Conservation (phyloP, 2,797 vertebrate species). For the Todus mexicanus region DNA sequence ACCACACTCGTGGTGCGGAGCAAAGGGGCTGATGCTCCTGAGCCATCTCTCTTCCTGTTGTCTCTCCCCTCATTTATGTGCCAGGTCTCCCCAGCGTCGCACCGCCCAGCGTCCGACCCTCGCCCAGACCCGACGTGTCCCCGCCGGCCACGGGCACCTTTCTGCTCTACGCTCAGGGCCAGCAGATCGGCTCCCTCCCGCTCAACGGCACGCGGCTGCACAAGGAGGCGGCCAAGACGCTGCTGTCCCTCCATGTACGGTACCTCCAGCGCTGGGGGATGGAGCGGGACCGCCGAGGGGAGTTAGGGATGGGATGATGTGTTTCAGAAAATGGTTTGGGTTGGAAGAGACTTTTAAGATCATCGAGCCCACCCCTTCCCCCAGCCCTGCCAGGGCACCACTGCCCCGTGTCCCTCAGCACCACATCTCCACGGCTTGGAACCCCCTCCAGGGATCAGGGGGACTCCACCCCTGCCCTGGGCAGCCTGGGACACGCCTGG, state of each 20-base stretch:
- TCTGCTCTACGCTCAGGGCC: slow-evolving; percentile 93
- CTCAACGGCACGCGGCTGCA: slow-evolving; percentile 87
- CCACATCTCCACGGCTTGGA: background rate
- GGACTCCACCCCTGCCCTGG: background rate
- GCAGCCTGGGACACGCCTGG: background rate
- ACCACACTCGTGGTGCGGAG: fast-evolving
- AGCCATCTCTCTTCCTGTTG: background rate
- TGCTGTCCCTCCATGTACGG: slow-evolving; percentile 90
- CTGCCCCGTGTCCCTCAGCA: background rate
- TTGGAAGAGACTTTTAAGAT: background rate
- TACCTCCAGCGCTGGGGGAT: background rate
- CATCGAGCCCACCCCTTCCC: background rate
- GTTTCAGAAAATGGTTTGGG: background rate
- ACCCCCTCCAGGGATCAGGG: background rate
- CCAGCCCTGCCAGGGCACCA: background rate
- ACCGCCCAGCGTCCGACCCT: slow-evolving; percentile 78
- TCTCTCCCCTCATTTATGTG: fast-evolving
- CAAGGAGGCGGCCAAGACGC: slow-evolving; percentile 79
- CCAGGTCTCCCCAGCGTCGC: slow-evolving; percentile 87
- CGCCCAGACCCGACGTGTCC: slow-evolving; percentile 84
- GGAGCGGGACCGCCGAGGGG: fast-evolving
- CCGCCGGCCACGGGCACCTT: slow-evolving; percentile 79
- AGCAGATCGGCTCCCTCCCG: slow-evolving; percentile 91
- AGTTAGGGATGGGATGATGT: background rate
- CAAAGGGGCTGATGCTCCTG: fast-evolving